Base-by-base conservation (phyloP, 2,888 invertebrate genomes). In the Cantharis rufa region DNA sequence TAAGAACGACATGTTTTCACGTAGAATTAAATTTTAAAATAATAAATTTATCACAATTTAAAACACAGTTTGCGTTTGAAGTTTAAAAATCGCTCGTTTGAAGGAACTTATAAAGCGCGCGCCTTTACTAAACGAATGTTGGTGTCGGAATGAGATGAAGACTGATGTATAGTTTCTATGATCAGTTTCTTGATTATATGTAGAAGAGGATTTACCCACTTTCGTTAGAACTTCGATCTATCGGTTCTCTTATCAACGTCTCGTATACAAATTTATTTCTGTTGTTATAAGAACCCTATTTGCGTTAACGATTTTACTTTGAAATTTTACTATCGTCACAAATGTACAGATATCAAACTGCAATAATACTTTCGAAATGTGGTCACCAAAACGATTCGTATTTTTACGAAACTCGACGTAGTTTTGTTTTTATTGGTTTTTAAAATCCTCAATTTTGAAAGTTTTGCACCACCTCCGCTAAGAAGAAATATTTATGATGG, bases 1-100 rank as follows among this genome's bases (percentile, higher is more conserved):
- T 82, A 93, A 88, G 80, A 93, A 90, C 69, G 91, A 91, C 88
- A 92, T 91, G 80, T 81, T 82, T 61, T 18, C 64, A 66, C 64
- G 18, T 66, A 11, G 24, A 66, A 66, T 76, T 74, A 61, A 48
- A 69, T 48, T 70, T n/a, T 15, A n/a, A 48, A 7, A n/a, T n/a
- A 48, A 48, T 48, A 48, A 48, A 32, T 13, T 13, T 48, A 48
- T 48, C 48, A 48, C 48, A n/a, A 48, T 48, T 48, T n/a, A 48
- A 5, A 48, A 48, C 48, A 48, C 48, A 48, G n/a, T 72, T 21
- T 68, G 27, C 32, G n/a, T 15, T 15, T n/a, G 11, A 32, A 63
- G 24, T 75, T 15, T 48, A 62, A 27, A 62, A 28, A 62, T 27
- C 13, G n/a, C 18, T 21, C n/a, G 18, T 66, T 21, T 13, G 13